Base-by-base conservation (phyloP, 2,797 vertebrate species). In the Xyrichtys novacula region DNA sequence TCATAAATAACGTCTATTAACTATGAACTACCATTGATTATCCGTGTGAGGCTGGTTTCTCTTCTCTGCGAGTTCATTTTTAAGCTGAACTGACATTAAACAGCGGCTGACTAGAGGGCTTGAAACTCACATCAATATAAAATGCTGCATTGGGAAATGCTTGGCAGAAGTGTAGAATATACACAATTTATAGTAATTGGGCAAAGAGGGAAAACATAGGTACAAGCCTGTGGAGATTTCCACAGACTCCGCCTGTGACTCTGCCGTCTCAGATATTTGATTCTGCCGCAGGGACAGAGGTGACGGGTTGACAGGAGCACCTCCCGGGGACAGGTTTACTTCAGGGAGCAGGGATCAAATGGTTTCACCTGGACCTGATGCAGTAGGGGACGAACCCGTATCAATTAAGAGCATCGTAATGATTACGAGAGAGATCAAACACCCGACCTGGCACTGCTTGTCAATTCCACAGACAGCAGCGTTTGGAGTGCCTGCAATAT, bases 341-440 rank as follows among this genome's bases (percentile, higher is more conserved):
- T 63, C 59, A 46, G 65, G 44, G 61, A 58, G 12, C 25, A 25
- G 28, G 38, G 68, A 89, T 88, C 76, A 82, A 72, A 79, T 59
- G 56, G 56, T 56, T 76, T 76, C 47, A 61, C 39, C 63, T 53
- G 69, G 62, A 74, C 74, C 76, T 63, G 62, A 43, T 67, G 77
- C 65, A 14, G 55, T 42, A 52, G 50, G 74, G 61, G 64, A 87
- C 76, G 80, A 83, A 83, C 71, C 62, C 47, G 57, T 69, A 79
- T 88, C 74, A 86, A 67, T 85, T 89, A 84, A 70, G 54, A 64
- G 77, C 79, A 76, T 74, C 49, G 1, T n/a, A 63, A 80, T 80
- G 76, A 85, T 88, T 71, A 81, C 28, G 42, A 64, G 44, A 14
- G 71, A 84, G 86, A 89, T 91, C 84, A 88, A 91, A 87, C 74